Percentiles rank a stretch among this genome's conserved stretches.
Evolutionary conservation across 2,888 invertebrate species (phyloP).

Genomic region (Sipha maydis): DNA sequence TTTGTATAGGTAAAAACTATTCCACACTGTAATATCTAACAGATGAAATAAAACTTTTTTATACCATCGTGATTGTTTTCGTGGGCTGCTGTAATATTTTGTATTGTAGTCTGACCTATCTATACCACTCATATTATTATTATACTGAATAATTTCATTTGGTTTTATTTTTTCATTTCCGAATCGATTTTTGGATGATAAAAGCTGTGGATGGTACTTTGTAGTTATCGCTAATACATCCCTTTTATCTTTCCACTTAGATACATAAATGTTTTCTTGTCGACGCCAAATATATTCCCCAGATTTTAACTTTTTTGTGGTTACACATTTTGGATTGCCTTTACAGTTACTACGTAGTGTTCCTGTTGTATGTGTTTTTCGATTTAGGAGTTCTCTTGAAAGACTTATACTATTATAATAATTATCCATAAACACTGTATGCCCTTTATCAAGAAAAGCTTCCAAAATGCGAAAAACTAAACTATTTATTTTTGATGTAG

Average conservation of each 20-base stretch:
- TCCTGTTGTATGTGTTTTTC: slow-evolving; percentile 44
- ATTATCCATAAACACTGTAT: slow-evolving; percentile 54
- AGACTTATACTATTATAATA: slow-evolving; percentile 53
- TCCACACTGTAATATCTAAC: slow-evolving; percentile 15
- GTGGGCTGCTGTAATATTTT: slow-evolving; percentile 1
- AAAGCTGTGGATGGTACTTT: slow-evolving; percentile 17
- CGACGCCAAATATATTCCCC: slow-evolving; percentile 23
- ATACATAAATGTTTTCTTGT: slow-evolving; percentile 26
- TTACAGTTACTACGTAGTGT: slow-evolving; percentile 42
- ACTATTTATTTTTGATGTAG: slow-evolving; percentile 35
- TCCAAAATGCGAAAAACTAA: slow-evolving; percentile 32
- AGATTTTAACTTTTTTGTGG: slow-evolving; percentile 24
- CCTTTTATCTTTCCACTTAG: too few relatives aligned
- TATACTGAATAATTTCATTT: slow-evolving; percentile 30
- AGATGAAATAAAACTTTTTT: slow-evolving; percentile 28
- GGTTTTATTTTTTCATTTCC: slow-evolving; percentile 19
- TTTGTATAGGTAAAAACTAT: slow-evolving; percentile 26
- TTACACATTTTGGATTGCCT: slow-evolving; percentile 19
- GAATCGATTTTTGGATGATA: not conserved
- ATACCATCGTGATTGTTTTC: slow-evolving; percentile 19
- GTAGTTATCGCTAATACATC: slow-evolving; percentile 15
- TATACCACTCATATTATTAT: slow-evolving; percentile 18
- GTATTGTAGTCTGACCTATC: slow-evolving; percentile 13
- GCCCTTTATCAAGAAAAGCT: not conserved
- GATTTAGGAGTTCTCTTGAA: slow-evolving; percentile 14